Evolutionary conservation across 1,140 invertebrate genomes (phyloP).

Genomic region (Eupristina koningsbergeri): DNA sequence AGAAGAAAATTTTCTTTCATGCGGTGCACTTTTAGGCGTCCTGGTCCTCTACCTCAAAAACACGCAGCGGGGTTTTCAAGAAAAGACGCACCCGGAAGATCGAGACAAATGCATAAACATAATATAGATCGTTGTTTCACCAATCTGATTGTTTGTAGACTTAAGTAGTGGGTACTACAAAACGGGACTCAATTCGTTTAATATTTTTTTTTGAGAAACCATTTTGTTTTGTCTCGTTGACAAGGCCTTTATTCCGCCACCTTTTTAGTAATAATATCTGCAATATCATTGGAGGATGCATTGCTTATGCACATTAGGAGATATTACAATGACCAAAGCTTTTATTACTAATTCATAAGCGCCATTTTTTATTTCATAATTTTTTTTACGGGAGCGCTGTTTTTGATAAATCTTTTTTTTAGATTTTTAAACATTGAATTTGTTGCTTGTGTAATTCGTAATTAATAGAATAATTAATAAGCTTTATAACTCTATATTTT

Average conservation of each 20-base stretch:
- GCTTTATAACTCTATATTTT: too few relatives aligned
- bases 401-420: too few relatives aligned
- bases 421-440: too few relatives aligned
- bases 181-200: neutral
- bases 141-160: neutral
- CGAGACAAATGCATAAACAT: constrained; percentile 3
- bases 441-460: too few relatives aligned
- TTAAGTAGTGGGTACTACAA: neutral
- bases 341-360: too few relatives aligned
- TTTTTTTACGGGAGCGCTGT: too few relatives aligned
- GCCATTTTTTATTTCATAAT: too few relatives aligned
- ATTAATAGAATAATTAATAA: too few relatives aligned
- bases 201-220: neutral
- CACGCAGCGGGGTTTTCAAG: neutral
- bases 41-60: too few relatives aligned
- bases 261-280: neutral
- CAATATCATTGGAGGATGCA: neutral
- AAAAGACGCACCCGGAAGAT: constrained; percentile 35
- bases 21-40: constrained; percentile 1
- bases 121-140: neutral
- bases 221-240: neutral
- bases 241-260: neutral
- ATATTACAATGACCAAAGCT: neutral
- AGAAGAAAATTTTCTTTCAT: constrained; percentile 38
- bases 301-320: neutral